Conservation (phyloP, 2,797 vertebrate genomes). For the Cyclura pinguis region DNA sequence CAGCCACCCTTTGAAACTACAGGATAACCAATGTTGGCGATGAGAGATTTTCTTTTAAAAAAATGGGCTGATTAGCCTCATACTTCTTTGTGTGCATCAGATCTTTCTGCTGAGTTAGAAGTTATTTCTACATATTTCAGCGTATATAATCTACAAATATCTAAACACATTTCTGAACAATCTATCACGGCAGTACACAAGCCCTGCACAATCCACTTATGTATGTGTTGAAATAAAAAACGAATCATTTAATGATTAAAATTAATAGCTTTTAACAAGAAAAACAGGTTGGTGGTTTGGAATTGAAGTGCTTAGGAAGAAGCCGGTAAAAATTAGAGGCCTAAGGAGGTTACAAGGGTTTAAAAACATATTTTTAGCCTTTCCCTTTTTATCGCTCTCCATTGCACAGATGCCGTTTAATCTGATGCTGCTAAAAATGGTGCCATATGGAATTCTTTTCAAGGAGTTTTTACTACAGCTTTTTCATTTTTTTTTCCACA, state of each 20-base stretch:
- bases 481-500: neutral
- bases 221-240: neutral
- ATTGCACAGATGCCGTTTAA: constrained; percentile 36
- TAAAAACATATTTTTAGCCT: constrained; percentile 36
- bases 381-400: constrained; percentile 25
- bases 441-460: constrained; percentile 29
- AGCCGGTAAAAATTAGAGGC: neutral
- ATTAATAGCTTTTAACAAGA: neutral
- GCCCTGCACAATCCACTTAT: neutral
- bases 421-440: constrained; percentile 9
- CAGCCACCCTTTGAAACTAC: neutral
- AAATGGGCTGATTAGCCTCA: neutral
- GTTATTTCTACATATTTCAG: neutral
- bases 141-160: neutral
- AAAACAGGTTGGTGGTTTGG: neutral
- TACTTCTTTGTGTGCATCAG: neutral
- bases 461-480: constrained; percentile 24
- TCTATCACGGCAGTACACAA: neutral
- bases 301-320: neutral
- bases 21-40: neutral
- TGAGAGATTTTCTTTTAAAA: neutral
- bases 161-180: neutral
- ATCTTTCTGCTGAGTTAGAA: neutral
- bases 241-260: neutral
- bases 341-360: constrained; percentile 8